phyloP scores from a whole-genome alignment of 1,140 invertebrate genomes.

The Cydia pomonella region DNA sequence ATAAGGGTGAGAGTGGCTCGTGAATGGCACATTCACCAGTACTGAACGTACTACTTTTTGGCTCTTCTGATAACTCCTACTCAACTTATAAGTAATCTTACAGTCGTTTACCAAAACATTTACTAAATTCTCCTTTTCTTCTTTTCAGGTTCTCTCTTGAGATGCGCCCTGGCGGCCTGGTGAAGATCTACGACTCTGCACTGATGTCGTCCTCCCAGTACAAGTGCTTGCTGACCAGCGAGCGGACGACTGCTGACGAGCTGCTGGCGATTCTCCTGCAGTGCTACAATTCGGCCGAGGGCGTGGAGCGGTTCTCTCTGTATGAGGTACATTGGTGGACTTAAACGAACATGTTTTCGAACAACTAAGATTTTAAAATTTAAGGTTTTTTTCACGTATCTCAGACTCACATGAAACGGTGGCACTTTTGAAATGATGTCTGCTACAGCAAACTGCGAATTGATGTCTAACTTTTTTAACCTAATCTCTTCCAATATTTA shows the following conservation, averaged over 20 bases:
- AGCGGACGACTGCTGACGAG: conserved; percentile 94
- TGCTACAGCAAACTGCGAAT: no score
- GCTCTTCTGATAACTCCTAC: no score
- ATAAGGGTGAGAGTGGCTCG: no score
- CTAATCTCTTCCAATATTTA: neutral
- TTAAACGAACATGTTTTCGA: neutral
- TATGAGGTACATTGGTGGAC: conserved; percentile 86
- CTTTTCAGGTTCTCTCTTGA: conserved; percentile 91
- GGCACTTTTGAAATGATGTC: no score
- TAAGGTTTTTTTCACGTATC: no score
- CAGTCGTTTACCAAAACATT: neutral
- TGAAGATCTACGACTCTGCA: conserved; percentile 95
- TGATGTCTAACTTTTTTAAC: no score
- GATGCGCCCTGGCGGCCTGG: conserved; percentile 90
- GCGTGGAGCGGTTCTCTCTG: conserved; percentile 91
- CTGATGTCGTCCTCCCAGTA: conserved; percentile 95
- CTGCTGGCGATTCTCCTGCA: conserved; percentile 91
- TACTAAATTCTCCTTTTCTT: conserved; percentile 29
- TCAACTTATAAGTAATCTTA: no score
- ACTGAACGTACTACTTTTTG: no score
- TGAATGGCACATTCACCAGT: no score
- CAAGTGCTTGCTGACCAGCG: conserved; percentile 94
- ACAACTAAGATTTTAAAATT: neutral
- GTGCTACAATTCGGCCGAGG: conserved; percentile 91
- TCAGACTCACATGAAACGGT: no score